Evolutionary conservation across 2,888 invertebrate genomes (phyloP).

Genomic region (Dryococelus australis): DNA sequence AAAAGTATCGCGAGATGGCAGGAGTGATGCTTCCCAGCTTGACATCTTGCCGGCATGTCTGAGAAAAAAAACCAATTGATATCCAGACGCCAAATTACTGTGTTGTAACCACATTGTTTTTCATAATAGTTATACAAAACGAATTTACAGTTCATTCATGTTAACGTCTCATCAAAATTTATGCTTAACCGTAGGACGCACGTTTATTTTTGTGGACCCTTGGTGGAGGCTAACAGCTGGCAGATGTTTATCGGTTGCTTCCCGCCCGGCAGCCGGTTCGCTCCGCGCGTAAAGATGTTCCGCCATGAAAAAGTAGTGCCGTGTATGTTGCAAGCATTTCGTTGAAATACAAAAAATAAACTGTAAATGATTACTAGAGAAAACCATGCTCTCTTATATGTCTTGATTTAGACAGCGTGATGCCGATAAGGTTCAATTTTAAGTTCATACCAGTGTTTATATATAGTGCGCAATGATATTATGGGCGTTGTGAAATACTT

Average conservation of each 20-base stretch:
- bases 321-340: constrained; percentile 29
- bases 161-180: background rate
- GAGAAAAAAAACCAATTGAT: too few relatives aligned
- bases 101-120: too few relatives aligned
- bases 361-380: background rate
- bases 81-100: too few relatives aligned
- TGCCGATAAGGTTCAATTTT: background rate
- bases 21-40: background rate
- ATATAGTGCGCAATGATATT: constrained; percentile 51
- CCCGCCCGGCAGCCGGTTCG: constrained; percentile 45
- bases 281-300: constrained; percentile 34
- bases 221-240: constrained; percentile 40
- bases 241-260: constrained; percentile 47
- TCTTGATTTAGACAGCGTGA: too few relatives aligned
- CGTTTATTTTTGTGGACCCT: constrained; percentile 13
- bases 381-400: too few relatives aligned
- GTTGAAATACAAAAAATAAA: constrained; percentile 27
- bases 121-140: too few relatives aligned
- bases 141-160: too few relatives aligned
- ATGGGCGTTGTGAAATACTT: constrained; percentile 58
- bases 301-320: constrained; percentile 39
- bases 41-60: background rate
- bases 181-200: background rate
- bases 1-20: background rate
- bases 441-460: background rate